Evolutionary conservation across 2,888 invertebrate species (phyloP).

Genomic region (Diplolepis rosae): DNA sequence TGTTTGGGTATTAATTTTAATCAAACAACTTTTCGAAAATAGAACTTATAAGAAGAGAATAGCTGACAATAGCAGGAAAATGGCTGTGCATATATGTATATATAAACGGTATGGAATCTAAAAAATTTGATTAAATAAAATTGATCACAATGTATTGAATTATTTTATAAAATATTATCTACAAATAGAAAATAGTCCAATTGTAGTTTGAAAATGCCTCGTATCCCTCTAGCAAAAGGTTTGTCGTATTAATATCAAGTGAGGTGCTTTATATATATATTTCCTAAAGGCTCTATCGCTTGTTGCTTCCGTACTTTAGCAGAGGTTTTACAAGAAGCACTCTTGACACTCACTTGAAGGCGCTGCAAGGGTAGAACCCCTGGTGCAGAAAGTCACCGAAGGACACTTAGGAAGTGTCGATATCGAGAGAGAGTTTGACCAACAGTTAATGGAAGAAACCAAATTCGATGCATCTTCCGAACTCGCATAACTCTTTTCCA

Average conservation of each 20-base stretch:
- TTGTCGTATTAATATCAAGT: constrained; percentile 15
- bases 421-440: constrained; percentile 9
- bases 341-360: constrained; percentile 11
- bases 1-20: too few species aligned
- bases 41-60: too few species aligned
- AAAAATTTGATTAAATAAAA: too few species aligned
- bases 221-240: neutral
- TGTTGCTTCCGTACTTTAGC: constrained; percentile 18
- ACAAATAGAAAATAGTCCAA: neutral
- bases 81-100: too few species aligned
- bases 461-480: neutral
- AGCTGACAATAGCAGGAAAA: too few species aligned
- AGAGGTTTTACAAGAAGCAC: constrained; percentile 17
- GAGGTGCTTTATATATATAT: neutral
- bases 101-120: too few species aligned
- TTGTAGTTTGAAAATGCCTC: neutral
- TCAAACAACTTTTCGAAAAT: too few species aligned
- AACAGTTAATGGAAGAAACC: constrained; percentile 7
- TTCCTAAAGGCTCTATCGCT: neutral
- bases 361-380: neutral
- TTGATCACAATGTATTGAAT: too few species aligned
- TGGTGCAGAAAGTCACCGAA: constrained; percentile 2
- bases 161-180: neutral
- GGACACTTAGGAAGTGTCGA: constrained; percentile 14
- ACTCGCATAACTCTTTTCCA: neutral